Evolutionary conservation across 1,140 invertebrate genomes (phyloP).

Genomic region (Calliopsis andreniformis): DNA sequence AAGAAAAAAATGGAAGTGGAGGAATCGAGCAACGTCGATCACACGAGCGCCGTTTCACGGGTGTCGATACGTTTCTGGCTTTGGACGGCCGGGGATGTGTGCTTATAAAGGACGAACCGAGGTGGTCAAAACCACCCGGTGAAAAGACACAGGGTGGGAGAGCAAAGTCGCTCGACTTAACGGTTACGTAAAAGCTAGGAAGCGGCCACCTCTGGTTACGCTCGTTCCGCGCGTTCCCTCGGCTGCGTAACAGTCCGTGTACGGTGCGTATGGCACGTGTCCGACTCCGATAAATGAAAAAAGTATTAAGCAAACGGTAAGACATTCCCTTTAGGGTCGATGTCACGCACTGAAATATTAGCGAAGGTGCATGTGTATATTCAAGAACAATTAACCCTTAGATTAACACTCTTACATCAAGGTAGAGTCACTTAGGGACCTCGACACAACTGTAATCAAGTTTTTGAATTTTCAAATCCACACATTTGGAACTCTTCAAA

Average conservation of each 20-base stretch:
- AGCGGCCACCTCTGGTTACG: slow-evolving; percentile 55
- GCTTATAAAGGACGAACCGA: slow-evolving; percentile 76
- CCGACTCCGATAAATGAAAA: not conserved
- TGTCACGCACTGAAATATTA: too few relatives aligned
- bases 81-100: slow-evolving; percentile 64
- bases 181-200: slow-evolving; percentile 73
- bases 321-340: too few relatives aligned
- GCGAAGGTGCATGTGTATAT: too few relatives aligned
- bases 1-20: not conserved
- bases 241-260: slow-evolving; percentile 51
- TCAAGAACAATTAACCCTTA: too few relatives aligned
- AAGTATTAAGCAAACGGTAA: too few relatives aligned
- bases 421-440: too few relatives aligned
- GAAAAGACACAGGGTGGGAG: slow-evolving; percentile 64
- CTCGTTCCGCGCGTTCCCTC: slow-evolving; percentile 36
- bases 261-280: slow-evolving; percentile 7
- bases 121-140: slow-evolving; percentile 70
- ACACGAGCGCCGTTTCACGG: slow-evolving; percentile 54
- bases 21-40: not conserved
- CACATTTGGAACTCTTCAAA: too few relatives aligned
- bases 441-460: too few relatives aligned
- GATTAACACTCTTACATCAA: too few relatives aligned
- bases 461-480: too few relatives aligned
- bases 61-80: slow-evolving; percentile 73
- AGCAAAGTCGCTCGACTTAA: slow-evolving; percentile 55